phyloP scores from a whole-genome alignment of 2,888 invertebrate genomes.

The Oligia fasciuncula region DNA sequence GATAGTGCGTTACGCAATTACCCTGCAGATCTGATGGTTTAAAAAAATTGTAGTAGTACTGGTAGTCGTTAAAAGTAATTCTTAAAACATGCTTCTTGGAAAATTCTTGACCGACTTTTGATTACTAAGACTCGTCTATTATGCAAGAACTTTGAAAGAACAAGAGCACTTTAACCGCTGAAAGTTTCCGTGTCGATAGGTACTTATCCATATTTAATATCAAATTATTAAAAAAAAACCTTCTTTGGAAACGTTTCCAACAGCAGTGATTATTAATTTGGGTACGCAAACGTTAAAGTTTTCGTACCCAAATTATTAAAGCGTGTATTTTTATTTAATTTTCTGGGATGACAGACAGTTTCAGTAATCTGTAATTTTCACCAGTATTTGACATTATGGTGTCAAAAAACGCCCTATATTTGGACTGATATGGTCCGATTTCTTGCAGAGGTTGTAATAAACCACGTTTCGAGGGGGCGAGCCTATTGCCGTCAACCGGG shows the following conservation, averaged over 20 bases:
- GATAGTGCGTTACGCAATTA: too few species aligned
- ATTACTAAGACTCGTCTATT: slow-evolving; percentile 6
- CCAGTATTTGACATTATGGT: too few species aligned
- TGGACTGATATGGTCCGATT: too few species aligned
- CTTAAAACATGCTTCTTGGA: not conserved
- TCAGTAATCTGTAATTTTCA: too few species aligned
- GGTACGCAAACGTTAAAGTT: not conserved
- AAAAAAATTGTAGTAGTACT: too few species aligned
- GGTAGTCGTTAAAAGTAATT: not conserved
- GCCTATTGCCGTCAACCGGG: too few species aligned
- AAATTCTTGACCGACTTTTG: slow-evolving; percentile 7
- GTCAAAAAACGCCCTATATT: too few species aligned
- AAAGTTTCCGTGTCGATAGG: not conserved
- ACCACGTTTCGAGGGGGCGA: too few species aligned
- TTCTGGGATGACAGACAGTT: not conserved
- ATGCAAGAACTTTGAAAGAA: slow-evolving; percentile 22
- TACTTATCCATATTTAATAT: not conserved
- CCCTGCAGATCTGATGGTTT: too few species aligned
- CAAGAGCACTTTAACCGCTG: slow-evolving; percentile 16
- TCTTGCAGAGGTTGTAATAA: too few species aligned
- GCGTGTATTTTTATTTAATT: not conserved
- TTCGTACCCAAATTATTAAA: not conserved
- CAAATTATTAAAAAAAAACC: not conserved
- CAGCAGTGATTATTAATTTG: too few species aligned
- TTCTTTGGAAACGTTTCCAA: not conserved